These are phyloP conservation scores for Tenualosa ilisha DNA, from an alignment of 2,797 vertebrate species.

Conservation along the genomic window DNA sequence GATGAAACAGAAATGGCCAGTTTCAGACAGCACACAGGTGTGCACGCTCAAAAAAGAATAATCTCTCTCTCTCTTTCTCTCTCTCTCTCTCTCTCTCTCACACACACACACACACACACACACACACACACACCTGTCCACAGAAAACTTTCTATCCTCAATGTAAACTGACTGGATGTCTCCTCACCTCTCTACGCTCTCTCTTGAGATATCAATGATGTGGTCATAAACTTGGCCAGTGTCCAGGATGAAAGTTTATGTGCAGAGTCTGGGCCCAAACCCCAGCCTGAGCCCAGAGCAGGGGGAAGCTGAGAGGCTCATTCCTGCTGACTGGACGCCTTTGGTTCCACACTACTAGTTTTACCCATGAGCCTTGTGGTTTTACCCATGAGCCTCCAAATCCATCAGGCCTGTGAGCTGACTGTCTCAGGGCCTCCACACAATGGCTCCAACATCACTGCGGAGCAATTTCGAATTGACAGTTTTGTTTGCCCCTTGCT, in stretches of 20 bases:
- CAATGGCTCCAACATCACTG: too few species aligned
- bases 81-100: background rate
- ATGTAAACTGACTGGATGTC: too few species aligned
- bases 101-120: background rate
- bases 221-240: background rate
- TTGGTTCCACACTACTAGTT: background rate
- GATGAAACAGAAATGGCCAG: background rate
- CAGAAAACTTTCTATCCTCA: background rate
- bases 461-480: too few species aligned
- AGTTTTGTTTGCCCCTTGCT: too few species aligned
- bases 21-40: constrained; percentile 6
- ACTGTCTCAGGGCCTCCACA: background rate
- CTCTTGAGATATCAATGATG: background rate
- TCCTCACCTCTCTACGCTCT: background rate
- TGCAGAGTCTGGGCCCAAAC: background rate
- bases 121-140: background rate
- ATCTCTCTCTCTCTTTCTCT: background rate
- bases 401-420: background rate
- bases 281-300: background rate
- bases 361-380: background rate
- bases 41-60: background rate
- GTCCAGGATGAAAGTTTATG: background rate
- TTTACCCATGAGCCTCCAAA: background rate
- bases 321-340: background rate
- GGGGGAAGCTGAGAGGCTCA: background rate